Evolutionary conservation across 37 sponge, comb jelly and placozoan genomes (phyloP).

Genomic region (Hexactinellida sp.): DNA sequence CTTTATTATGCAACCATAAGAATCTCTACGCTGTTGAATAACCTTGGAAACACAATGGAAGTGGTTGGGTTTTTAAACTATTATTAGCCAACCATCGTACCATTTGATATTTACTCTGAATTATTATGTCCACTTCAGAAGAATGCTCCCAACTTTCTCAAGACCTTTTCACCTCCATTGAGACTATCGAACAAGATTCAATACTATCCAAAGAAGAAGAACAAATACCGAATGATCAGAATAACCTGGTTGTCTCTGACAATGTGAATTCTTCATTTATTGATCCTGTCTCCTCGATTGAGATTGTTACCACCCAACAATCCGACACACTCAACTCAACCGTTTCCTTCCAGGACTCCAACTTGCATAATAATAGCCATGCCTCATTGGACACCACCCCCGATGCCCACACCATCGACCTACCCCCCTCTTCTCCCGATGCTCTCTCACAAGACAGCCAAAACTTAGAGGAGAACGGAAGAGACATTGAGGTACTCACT

Average conservation of each 20-base stretch:
- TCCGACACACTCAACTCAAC: neutral
- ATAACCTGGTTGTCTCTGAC: neutral
- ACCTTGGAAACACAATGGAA: neutral
- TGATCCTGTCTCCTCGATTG: neutral
- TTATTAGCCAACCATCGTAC: neutral
- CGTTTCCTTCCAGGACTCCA: neutral
- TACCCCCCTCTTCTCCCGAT: neutral
- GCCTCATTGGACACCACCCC: neutral
- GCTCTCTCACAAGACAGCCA: neutral
- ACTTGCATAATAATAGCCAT: neutral
- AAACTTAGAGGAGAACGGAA: neutral
- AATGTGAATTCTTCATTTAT: neutral
- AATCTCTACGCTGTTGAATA: neutral
- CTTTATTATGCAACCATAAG: slow-evolving; percentile 13
- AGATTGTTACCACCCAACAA: neutral
- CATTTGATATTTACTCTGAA: neutral
- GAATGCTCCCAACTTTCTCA: neutral
- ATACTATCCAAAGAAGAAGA: neutral
- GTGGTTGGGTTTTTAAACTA: slow-evolving; percentile 10
- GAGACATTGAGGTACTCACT: neutral
- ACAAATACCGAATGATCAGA: neutral
- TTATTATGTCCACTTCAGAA: slow-evolving; percentile 18
- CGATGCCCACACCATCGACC: neutral
- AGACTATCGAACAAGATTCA: neutral
- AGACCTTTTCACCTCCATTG: neutral